Evolutionary conservation across 2,113 vertebrate species (phyloP), one percentile per base, ranked within the genome.

Genomic region (Nymphicus hollandicus): DNA sequence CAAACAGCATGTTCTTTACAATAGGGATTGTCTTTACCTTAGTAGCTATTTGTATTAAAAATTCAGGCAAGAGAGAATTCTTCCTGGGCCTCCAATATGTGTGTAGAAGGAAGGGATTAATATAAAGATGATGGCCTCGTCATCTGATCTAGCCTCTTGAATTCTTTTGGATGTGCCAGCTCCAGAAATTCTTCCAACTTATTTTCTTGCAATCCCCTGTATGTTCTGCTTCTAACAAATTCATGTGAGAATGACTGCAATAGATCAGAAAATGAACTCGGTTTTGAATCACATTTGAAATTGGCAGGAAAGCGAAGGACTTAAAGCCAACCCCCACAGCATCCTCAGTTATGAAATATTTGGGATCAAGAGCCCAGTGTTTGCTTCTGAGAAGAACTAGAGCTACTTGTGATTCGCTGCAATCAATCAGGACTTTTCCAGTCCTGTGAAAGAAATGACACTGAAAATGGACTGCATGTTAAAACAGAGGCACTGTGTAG

Each of bases 101-200:
- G 37, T 3, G 0, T 84, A 50, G 58, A 86, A 83, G 63, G 72
- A 96, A 95, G 41, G 29, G 46, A 94, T 86, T 93, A 65, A 82
- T 85, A 69, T 23, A 73, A 66, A 83, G 58, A 83, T 39, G 82
- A 93, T 73, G 66, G 64, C 35, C 60, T 92, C 1, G 1, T 95
- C 83, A 93, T 97, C 86, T 93, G 86, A 93, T 78, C 69, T 91
- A 87, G 80, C 60, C 76, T 96, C 72, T 71, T 58, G 73, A 92
- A 94, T 88, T 47, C 55, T 90, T 86, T 64, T 83, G 58, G 43
- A 58, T 4, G 4, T 68, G 83, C 25, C 76, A 81, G n/a, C 19
- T 83, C 58, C 72, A 86, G 86, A 94, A 94, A 63, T 73, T 86
- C 50, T 74, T 81, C 43, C 69, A 37, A 6, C 17, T 88, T 43